These are phyloP conservation scores for Eurypyga helias DNA, from an alignment of 2,113 vertebrate genomes.

Conservation along the genomic window DNA sequence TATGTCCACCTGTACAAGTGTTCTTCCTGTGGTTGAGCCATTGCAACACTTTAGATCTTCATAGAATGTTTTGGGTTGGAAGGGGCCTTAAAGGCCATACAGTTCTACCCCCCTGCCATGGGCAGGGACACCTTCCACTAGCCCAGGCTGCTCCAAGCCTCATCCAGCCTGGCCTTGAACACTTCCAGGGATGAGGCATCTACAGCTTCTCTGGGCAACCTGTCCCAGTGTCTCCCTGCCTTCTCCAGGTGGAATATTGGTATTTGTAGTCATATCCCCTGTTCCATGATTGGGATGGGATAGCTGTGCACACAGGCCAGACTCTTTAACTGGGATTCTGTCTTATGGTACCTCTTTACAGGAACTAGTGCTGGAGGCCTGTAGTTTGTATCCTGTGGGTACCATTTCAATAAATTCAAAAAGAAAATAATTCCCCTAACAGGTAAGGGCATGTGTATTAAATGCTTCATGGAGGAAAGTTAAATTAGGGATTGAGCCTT, in stretches of 20 bases:
- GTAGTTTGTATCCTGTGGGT: not conserved
- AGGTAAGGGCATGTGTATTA: not conserved
- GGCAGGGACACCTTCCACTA: too few relatives aligned
- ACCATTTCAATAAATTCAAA: not conserved
- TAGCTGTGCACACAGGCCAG: not conserved
- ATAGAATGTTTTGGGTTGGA: too few relatives aligned
- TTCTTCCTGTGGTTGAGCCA: not conserved
- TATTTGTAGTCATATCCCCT: not conserved
- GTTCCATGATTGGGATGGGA: accelerated
- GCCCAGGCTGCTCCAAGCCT: too few relatives aligned
- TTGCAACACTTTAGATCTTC: not conserved
- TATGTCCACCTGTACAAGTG: not conserved
- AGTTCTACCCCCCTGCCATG: too few relatives aligned
- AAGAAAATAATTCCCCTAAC: not conserved
- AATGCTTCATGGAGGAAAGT: not conserved
- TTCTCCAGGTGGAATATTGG: too few relatives aligned
- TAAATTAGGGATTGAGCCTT: not conserved
- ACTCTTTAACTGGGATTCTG: not conserved
- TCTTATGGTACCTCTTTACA: not conserved
- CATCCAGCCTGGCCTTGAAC: too few relatives aligned
- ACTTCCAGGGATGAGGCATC: too few relatives aligned
- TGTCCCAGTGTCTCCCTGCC: too few relatives aligned
- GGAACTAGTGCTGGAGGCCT: not conserved
- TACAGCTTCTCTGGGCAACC: too few relatives aligned
- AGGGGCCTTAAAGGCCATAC: too few relatives aligned